phyloP scores from a whole-genome alignment of 92 coral and sea anemone species.

The Parazoanthus swiftii region DNA sequence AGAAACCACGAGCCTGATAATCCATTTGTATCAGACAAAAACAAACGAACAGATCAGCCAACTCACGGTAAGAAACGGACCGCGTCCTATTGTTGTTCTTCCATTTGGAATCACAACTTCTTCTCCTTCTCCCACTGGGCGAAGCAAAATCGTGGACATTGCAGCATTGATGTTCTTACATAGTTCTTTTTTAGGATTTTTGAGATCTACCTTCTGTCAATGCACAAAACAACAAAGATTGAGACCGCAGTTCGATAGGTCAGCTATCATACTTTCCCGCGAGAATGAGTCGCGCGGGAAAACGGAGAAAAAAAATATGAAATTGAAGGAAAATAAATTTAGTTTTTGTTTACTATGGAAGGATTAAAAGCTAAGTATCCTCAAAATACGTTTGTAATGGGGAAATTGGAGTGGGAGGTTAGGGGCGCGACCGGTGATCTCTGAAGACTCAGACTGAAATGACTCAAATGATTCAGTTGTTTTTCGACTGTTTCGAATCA shows the following conservation, averaged over 20 bases:
- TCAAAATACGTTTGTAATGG: no score
- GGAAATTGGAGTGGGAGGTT: no score
- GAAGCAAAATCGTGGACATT: slow-evolving; percentile 30
- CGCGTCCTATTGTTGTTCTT: slow-evolving; percentile 30
- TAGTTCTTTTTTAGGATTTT: neutral
- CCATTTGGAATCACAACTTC: slow-evolving; percentile 27
- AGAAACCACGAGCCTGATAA: neutral
- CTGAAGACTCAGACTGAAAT: no score
- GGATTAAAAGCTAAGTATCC: no score
- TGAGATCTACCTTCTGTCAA: neutral
- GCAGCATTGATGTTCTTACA: neutral
- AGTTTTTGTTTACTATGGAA: no score
- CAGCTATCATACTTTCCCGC: slow-evolving; percentile 11
- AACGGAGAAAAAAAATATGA: no score
- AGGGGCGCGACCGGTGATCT: no score
- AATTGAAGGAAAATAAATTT: no score
- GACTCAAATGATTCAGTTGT: no score
- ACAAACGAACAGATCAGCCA: neutral
- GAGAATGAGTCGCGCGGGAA: no score
- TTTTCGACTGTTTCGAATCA: no score
- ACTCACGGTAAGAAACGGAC: slow-evolving; percentile 36
- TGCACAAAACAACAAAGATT: neutral
- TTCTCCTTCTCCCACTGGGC: slow-evolving; percentile 13
- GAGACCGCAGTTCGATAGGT: slow-evolving; percentile 26
- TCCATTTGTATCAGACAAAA: neutral